Evolutionary conservation across 2,113 vertebrate genomes (phyloP).

Genomic region (Cheilinus undulatus): DNA sequence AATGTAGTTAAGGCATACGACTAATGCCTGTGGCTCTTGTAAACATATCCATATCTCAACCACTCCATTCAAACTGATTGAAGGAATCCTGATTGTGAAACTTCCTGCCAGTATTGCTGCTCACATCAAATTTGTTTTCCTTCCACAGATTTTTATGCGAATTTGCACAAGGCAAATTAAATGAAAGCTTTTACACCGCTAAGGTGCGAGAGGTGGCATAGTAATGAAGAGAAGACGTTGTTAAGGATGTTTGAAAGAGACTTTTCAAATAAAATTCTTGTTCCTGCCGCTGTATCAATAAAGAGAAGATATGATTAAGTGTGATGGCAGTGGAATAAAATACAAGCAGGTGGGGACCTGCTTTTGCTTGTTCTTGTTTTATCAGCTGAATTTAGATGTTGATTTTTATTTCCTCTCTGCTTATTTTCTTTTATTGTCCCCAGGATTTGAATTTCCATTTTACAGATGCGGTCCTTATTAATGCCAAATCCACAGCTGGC

Average conservation of each 20-base stretch:
- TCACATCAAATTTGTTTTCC: slow-evolving; percentile 42
- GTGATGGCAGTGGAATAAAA: slow-evolving; percentile 25
- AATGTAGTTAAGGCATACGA: background rate
- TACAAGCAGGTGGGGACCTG: slow-evolving; percentile 20
- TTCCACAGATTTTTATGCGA: slow-evolving; percentile 17
- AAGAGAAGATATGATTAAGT: slow-evolving; percentile 31
- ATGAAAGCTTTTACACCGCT: slow-evolving; percentile 56
- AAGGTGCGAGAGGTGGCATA: slow-evolving; percentile 44
- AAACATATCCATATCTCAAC: background rate
- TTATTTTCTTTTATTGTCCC: background rate
- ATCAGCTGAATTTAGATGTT: background rate
- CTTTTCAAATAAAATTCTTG: slow-evolving; percentile 12
- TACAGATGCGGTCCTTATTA: background rate
- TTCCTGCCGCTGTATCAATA: slow-evolving; percentile 15
- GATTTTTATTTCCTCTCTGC: background rate
- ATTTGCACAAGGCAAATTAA: slow-evolving; percentile 53
- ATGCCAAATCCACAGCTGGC: slow-evolving; percentile 8
- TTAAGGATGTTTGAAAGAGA: slow-evolving; percentile 24
- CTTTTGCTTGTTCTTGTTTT: slow-evolving; percentile 4
- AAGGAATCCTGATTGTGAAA: slow-evolving; percentile 2
- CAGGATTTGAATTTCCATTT: background rate
- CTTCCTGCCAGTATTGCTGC: background rate
- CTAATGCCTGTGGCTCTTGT: background rate
- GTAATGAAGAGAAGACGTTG: slow-evolving; percentile 29
- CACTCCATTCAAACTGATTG: background rate